Evolutionary conservation across 2,888 invertebrate species (phyloP), one percentile per base, ranked within the genome.

Genomic region (Gastrophysa polygoni): DNA sequence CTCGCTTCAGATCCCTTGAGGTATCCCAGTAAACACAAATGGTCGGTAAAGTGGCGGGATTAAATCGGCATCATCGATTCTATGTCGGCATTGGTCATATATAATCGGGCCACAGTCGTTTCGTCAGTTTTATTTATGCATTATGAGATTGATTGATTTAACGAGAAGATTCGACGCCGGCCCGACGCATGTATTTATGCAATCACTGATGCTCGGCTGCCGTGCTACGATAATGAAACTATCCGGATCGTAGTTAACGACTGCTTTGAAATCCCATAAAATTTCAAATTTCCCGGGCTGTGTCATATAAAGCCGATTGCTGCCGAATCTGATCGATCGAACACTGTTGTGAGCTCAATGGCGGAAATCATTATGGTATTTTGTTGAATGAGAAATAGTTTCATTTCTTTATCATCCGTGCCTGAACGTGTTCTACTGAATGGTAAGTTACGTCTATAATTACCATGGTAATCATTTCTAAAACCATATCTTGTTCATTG

Each of bases 81-180:
- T 32, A 32, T 32, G 32, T 32, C 32, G 32, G 32, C 32, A 32
- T 32, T 11, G 32, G 32, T 32, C 32, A 32, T 11, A 32, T 11
- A 32, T 11, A 11, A 32, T 11, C 32, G 10, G 32, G 32, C 32
- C 32, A 10, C 10, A 32, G 32, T 32, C 32, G 4, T 32, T 32
- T 32, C 32, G 32, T 11, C 10, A 8, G 10, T 11, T 11, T 32
- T 32, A 32, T 10, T 11, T 32, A 32, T 7, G 32, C 32, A 32
- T 32, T 10, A 32, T 17, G 10, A 16, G 21, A 18, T 46, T 17
- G 17, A 6, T 17, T 7, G 18, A 46, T 46, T 46, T 46, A 2
- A 46, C 18, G 8, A 11, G 46, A 17, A 18, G 46, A 46, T 17
- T 46, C 46, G 46, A 46, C 46, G 46, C 46, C n/a, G 46, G 46